These are phyloP conservation scores for Dascillus cervinus DNA, from an alignment of 2,888 invertebrate species.

Conservation along the genomic window DNA sequence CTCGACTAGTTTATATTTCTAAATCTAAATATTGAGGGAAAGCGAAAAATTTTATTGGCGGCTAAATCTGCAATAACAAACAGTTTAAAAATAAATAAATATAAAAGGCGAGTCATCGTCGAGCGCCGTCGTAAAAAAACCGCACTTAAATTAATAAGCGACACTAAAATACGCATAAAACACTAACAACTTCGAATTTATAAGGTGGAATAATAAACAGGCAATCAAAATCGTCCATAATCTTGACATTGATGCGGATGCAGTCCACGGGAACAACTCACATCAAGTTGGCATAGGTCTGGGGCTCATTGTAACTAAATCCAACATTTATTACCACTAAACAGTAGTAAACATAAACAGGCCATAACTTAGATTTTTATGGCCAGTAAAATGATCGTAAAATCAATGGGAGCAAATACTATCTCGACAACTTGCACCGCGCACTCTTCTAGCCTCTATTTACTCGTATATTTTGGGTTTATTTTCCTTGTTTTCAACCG, in stretches of 20 bases:
- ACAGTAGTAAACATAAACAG: conserved; percentile 45
- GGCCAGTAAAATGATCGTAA: conserved; percentile 42
- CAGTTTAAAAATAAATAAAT: too few relatives aligned
- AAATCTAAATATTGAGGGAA: too few relatives aligned
- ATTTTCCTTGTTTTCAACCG: conserved; percentile 17
- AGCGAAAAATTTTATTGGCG: too few relatives aligned
- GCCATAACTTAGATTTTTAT: conserved; percentile 45
- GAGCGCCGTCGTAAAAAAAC: too few relatives aligned
- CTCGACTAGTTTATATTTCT: too few relatives aligned
- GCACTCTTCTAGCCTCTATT: conserved; percentile 13
- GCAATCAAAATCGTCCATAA: conserved; percentile 41
- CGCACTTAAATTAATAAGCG: too few relatives aligned
- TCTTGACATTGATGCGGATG: conserved; percentile 39
- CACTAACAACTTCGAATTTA: conserved; percentile 36
- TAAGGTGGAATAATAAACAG: conserved; percentile 42
- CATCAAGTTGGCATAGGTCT: conserved; percentile 38
- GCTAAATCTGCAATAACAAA: too few relatives aligned
- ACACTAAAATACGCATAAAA: conserved; percentile 33
- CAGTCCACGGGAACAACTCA: conserved; percentile 29
- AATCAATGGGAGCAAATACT: conserved; percentile 42
- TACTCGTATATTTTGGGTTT: conserved; percentile 21
- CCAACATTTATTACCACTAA: conserved; percentile 42
- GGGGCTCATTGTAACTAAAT: conserved; percentile 30
- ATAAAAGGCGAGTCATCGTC: too few relatives aligned
- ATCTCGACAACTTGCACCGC: conserved; percentile 12